Evolutionary conservation across 2,888 invertebrate genomes (phyloP).

Genomic region (Cataglyphis cursor): DNA sequence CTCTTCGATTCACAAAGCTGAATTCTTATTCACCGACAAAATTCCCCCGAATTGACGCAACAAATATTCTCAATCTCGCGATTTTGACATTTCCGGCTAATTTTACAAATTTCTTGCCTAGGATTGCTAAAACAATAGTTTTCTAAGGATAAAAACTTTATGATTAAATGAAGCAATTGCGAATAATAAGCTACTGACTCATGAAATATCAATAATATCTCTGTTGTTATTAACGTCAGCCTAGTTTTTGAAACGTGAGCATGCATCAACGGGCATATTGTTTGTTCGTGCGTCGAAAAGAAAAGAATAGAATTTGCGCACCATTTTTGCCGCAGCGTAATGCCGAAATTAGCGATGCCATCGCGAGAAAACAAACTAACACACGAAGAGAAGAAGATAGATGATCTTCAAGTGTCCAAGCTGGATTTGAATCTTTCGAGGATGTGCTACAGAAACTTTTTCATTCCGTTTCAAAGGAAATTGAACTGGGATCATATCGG

Average conservation of each 20-base stretch:
- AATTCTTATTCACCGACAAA: conserved; percentile 59
- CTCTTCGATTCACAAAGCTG: conserved; percentile 65
- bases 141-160: neutral
- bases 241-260: neutral
- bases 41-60: conserved; percentile 35
- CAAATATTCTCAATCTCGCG: neutral
- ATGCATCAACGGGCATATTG: conserved; percentile 41
- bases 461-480: neutral
- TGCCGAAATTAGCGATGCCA: conserved; percentile 74
- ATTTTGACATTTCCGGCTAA: neutral
- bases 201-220: neutral
- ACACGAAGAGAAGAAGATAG: conserved; percentile 64
- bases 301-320: conserved; percentile 42
- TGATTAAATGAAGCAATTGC: neutral
- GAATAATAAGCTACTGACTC: neutral
- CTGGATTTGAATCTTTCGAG: neutral
- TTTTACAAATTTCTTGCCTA: neutral
- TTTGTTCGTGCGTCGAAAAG: conserved; percentile 43
- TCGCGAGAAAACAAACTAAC: conserved; percentile 68
- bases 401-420: neutral
- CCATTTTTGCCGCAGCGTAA: conserved; percentile 75
- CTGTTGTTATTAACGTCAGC: neutral
- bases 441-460: neutral
- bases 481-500: neutral
- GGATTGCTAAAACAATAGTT: too few species aligned